Percentiles rank a stretch among this genome's conserved stretches.
Conservation (phyloP, 1,140 invertebrate species). For the Cherax quadricarinatus region DNA sequence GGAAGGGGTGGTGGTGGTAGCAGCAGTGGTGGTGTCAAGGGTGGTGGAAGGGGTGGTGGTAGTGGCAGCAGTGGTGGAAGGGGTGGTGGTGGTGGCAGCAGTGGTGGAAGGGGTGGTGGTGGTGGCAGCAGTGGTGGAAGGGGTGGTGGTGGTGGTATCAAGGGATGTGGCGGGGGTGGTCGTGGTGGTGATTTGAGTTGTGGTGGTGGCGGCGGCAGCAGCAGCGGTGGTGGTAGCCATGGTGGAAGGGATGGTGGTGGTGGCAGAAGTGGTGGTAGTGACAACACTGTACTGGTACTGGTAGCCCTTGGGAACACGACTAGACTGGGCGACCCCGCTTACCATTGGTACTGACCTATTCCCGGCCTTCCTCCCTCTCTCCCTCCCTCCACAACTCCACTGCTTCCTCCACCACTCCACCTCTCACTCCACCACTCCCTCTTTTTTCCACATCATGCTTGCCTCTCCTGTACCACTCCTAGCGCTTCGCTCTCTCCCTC, state of each 20-base stretch:
- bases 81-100: too few species aligned
- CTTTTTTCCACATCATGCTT: too few species aligned
- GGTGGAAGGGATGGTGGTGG: too few species aligned
- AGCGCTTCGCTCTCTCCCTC: background rate
- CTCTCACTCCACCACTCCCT: too few species aligned
- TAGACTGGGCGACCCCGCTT: background rate
- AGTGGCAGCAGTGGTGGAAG: background rate
- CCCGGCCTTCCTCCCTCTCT: background rate
- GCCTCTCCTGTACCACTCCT: background rate
- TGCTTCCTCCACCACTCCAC: too few species aligned
- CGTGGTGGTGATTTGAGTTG: too few species aligned
- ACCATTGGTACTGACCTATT: background rate
- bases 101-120: background rate
- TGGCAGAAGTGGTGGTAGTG: too few species aligned
- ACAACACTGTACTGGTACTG: background rate
- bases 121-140: too few species aligned
- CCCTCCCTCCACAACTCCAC: too few species aligned
- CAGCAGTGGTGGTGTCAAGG: background rate
- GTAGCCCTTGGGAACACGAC: background rate
- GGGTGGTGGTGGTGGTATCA: too few species aligned
- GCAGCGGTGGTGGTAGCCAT: background rate
- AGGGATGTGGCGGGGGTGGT: too few species aligned
- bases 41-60: background rate
- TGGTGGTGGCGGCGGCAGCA: background rate
- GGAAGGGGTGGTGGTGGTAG: background rate